Base-by-base conservation (phyloP, 1,140 invertebrate species). In the Drosophila bocki region DNA sequence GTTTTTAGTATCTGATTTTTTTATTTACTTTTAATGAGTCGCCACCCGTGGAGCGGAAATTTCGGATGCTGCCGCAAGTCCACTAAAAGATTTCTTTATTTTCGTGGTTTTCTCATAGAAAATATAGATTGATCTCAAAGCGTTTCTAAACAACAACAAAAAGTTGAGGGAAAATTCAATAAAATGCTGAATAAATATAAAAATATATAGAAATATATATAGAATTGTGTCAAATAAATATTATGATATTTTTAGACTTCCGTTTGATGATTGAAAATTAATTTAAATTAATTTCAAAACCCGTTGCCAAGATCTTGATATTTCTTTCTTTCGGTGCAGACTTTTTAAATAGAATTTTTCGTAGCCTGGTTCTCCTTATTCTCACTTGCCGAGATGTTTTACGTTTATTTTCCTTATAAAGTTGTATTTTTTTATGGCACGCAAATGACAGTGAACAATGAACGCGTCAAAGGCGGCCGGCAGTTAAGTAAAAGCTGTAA, bases 11-110 rank as follows among this genome's bases (percentile, higher is more conserved):
- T 75, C 84, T 83, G 68, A 67, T 86, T 48, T 90, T 87, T 88
- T 88, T 88, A 90, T 88, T 88, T 88, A 90, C 80, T 88, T 88
- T 88, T 88, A 90, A 88, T 88, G 80, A 65, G 82, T 79, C 65
- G 62, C 69, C 76, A 59, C 69, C 59, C 56, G 50, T 35, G 33
- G 75, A 42, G 48, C 50, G 64, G 48, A 78, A 78, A 57, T 62
- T 80, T 56, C 61, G 51, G 59, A 58, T 84, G 61, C 63, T 63
- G 61, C 57, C 48, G 57, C 48, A 26, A 56, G 32, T 39, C 44
- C 65, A 51, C 65, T 51, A 67, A 69, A 44, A 45, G 56, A 47
- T 53, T 57, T 71, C 39, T 33, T 56, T 61, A 67, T 65, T 75
- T 51, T 61, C 54, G 50, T 7, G 59, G 47, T 51, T 51, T 47